Conservation (phyloP, 2,888 invertebrate species). For the Meandrusa payeni region DNA sequence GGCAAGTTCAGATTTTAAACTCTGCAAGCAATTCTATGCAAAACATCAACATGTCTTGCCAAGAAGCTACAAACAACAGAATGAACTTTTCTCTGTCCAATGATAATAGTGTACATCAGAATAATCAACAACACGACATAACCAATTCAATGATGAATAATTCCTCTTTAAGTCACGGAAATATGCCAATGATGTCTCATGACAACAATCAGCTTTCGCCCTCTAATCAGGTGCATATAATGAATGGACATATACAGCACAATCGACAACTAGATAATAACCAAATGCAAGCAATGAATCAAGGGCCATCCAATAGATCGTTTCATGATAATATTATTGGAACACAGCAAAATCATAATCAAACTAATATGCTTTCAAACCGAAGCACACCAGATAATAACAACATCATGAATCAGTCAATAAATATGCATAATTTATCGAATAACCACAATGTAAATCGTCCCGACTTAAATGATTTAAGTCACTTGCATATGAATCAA, state of each 20-base stretch:
- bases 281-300: slow-evolving; percentile 63
- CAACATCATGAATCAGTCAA: slow-evolving; percentile 63
- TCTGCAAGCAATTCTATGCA: slow-evolving; percentile 65
- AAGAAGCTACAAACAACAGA: slow-evolving; percentile 61
- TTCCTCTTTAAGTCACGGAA: slow-evolving; percentile 60
- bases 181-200: slow-evolving; percentile 66
- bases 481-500: slow-evolving; percentile 73
- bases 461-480: slow-evolving; percentile 59
- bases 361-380: slow-evolving; percentile 56
- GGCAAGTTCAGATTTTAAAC: slow-evolving; percentile 65
- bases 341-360: slow-evolving; percentile 58
- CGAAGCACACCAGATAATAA: slow-evolving; percentile 60
- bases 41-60: slow-evolving; percentile 67
- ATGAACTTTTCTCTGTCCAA: slow-evolving; percentile 53
- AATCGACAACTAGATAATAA: slow-evolving; percentile 58
- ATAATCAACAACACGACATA: slow-evolving; percentile 58
- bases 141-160: slow-evolving; percentile 48
- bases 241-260: slow-evolving; percentile 75
- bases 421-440: slow-evolving; percentile 62
- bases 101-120: slow-evolving; percentile 55
- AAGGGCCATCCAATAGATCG: slow-evolving; percentile 49
- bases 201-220: slow-evolving; percentile 55
- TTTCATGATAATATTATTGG: slow-evolving; percentile 65
- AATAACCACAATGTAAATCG: slow-evolving; percentile 60
- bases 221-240: slow-evolving; percentile 71